Evolutionary conservation across 2,113 vertebrate species (phyloP).

Genomic region (Castor canadensis): DNA sequence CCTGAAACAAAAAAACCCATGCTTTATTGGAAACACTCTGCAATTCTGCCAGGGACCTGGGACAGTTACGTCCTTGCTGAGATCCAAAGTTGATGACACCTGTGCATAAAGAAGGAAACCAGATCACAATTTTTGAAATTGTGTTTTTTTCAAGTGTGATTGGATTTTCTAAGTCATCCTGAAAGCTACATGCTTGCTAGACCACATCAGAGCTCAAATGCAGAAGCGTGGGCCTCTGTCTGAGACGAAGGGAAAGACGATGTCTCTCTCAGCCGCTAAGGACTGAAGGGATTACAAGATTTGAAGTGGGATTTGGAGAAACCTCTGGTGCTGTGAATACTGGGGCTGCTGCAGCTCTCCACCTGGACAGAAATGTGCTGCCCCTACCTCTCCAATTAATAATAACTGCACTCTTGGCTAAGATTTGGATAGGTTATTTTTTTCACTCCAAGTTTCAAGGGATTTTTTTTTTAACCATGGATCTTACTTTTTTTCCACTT

Average conservation of each 20-base stretch:
- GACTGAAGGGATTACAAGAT: conserved; percentile 80
- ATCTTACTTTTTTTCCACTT: conserved; percentile 33
- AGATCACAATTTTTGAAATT: conserved; percentile 36
- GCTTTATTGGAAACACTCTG: background rate
- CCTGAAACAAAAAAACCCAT: conserved; percentile 6
- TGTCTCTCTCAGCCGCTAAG: conserved; percentile 72
- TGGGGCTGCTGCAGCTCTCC: conserved; percentile 59
- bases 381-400: conserved; percentile 14
- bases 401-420: conserved; percentile 58
- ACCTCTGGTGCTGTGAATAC: conserved; percentile 70
- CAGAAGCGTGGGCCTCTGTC: conserved; percentile 68
- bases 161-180: conserved; percentile 45
- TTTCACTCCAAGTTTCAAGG: conserved; percentile 69
- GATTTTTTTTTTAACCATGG: conserved; percentile 26
- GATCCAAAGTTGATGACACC: conserved; percentile 68
- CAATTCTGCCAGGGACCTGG: conserved; percentile 45
- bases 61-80: conserved; percentile 70
- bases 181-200: conserved; percentile 40
- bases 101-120: background rate
- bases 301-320: conserved; percentile 82
- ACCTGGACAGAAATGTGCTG: conserved; percentile 61
- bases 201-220: conserved; percentile 24
- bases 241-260: conserved; percentile 77
- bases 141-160: conserved; percentile 71
- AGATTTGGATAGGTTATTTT: conserved; percentile 49